Percentiles rank a stretch among this genome's conserved stretches.
Conservation (phyloP, 2,888 invertebrate species). For the Apamea monoglypha region DNA sequence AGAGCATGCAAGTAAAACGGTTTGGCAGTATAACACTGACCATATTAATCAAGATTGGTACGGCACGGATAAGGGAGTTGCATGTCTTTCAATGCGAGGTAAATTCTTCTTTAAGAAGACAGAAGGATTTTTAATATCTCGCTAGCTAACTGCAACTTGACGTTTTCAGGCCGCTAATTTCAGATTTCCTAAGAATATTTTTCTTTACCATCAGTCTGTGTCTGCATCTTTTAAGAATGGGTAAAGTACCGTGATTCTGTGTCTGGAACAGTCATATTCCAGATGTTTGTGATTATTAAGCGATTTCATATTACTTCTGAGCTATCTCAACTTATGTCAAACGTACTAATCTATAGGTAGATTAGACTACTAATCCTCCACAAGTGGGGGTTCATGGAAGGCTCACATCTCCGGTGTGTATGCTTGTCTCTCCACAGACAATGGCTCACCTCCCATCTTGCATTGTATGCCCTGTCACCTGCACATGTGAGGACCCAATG, state of each 20-base stretch:
- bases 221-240: background rate
- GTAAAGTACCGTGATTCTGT: background rate
- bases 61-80: background rate
- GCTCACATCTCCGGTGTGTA: no score
- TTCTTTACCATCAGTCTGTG: background rate
- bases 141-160: background rate
- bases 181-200: background rate
- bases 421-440: no score
- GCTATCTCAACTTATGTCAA: no score
- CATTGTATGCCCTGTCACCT: no score
- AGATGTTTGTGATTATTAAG: background rate
- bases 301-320: no score
- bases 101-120: background rate
- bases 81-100: background rate
- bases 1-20: conserved; percentile 9
- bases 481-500: no score
- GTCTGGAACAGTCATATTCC: background rate
- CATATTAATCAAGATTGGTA: conserved; percentile 27
- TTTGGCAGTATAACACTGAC: conserved; percentile 12
- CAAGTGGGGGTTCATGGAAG: no score
- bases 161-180: background rate
- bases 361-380: no score
- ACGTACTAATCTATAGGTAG: no score
- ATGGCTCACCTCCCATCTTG: no score
- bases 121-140: background rate